Percentiles rank a stretch among this genome's conserved stretches.
Conservation (phyloP, 2,888 invertebrate species). For the Melipona beecheii region DNA sequence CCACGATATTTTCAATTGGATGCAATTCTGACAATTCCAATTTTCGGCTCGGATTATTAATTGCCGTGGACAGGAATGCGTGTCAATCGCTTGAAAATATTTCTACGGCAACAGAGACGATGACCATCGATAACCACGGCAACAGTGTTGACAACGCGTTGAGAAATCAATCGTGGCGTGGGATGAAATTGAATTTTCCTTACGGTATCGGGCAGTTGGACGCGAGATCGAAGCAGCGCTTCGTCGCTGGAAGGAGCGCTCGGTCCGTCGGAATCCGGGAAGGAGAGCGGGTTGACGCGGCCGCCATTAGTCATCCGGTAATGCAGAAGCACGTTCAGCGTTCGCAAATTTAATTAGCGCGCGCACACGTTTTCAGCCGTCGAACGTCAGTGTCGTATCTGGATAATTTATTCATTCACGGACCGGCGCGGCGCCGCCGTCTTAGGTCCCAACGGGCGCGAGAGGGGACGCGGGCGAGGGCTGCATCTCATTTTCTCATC, state of each 20-base stretch:
- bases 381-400: conserved; percentile 55
- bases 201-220: not conserved
- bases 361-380: conserved; percentile 53
- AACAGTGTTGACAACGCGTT: too few species aligned
- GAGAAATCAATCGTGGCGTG: too few species aligned
- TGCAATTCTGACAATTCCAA: too few species aligned
- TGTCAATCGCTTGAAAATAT: too few species aligned
- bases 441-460: conserved; percentile 23
- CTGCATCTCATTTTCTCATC: conserved; percentile 62
- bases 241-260: conserved; percentile 1
- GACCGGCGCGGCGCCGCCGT: conserved; percentile 23
- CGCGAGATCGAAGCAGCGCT: not conserved
- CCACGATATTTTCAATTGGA: too few species aligned
- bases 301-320: conserved; percentile 63
- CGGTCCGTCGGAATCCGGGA: conserved; percentile 44
- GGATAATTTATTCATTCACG: conserved; percentile 66
- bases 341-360: conserved; percentile 72
- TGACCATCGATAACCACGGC: too few species aligned
- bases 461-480: not conserved
- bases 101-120: too few species aligned
- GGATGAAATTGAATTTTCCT: conserved; percentile 21
- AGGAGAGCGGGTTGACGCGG: conserved; percentile 58
- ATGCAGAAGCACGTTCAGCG: conserved; percentile 65
- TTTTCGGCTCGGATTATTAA: too few species aligned
- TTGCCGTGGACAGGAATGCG: too few species aligned